Base-by-base conservation (phyloP, 2,888 invertebrate genomes). In the Melipona bicolor region DNA sequence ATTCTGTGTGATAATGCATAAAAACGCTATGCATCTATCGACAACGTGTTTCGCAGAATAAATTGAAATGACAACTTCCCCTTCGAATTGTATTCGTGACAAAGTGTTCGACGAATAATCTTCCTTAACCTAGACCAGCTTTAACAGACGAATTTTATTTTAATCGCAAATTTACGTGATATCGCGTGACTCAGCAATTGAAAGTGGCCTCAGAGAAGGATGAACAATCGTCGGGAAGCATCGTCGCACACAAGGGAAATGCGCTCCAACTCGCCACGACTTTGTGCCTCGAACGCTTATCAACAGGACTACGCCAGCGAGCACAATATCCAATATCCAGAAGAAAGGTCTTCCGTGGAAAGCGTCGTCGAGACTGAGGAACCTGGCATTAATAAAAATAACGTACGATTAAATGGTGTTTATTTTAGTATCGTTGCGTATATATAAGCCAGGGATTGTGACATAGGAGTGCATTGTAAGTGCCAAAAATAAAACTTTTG, bases 1-100 rank as follows among this genome's bases (percentile, higher is more conserved):
- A 83, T 83, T 56, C 32, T 24, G 54, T 15, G 87, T 79, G 32
- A 81, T 69, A 81, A 87, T 86, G 84, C 69, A 64, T 32, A 62
- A 54, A 61, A 54, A 24, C 24, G 61, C 13, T 68, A 21, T 52
- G n/a, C 49, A 52, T 6, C 21, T n/a, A 15, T 32, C 32, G 24
- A 2, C 61, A 27, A 49, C 19, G 73, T 56, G 13, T 73, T 54
- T 49, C 27, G 11, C 9, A 21, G 21, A 21, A 32, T 75, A 50
- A 83, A 73, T 15, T 64, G 67, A 70, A 69, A 81, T 83, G 81
- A 64, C 71, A 17, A 56, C 61, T 4, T 32, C 72, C 64, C 24
- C 78, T 2, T 17, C 75, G 50, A 62, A 24, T 71, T 79, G 62
- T 13, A 21, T 65, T 15, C 73, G 64, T n/a, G 78, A 71, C 71